Evolutionary conservation across 2,888 invertebrate genomes (phyloP).

Genomic region (Saturnia japonica): DNA sequence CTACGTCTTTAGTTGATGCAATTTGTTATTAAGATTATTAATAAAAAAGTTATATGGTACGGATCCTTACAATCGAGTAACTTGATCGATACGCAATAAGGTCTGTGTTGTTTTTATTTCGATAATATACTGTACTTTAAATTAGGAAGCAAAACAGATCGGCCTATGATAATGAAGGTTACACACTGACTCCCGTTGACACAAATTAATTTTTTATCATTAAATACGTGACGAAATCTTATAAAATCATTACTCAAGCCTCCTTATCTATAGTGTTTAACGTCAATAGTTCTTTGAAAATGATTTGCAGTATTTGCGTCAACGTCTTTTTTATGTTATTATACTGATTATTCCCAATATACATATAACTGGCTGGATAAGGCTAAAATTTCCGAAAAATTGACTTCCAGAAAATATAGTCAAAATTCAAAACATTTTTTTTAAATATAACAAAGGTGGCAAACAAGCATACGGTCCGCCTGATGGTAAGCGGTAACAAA

Average conservation of each 20-base stretch:
- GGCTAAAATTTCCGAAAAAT: too few species aligned
- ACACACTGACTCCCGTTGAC: slow-evolving; percentile 61
- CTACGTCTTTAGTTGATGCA: background rate
- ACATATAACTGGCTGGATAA: too few species aligned
- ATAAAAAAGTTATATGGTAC: background rate
- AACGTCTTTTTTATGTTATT: slow-evolving; percentile 16
- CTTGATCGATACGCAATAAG: background rate
- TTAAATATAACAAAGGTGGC: too few species aligned
- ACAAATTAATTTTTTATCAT: slow-evolving; percentile 77
- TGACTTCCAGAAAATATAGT: too few species aligned
- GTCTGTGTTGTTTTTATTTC: background rate
- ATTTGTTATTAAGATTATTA: background rate
- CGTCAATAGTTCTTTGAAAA: slow-evolving; percentile 54
- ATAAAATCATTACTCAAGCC: slow-evolving; percentile 60
- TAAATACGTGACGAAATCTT: slow-evolving; percentile 62
- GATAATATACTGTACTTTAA: background rate
- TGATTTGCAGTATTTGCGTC: slow-evolving; percentile 29
- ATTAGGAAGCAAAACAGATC: slow-evolving; percentile 20
- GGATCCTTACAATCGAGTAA: too few species aligned
- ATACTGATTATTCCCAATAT: too few species aligned
- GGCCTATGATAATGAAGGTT: slow-evolving; percentile 50
- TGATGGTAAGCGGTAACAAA: too few species aligned
- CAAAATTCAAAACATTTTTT: too few species aligned
- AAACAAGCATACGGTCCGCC: too few species aligned
- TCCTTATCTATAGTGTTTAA: slow-evolving; percentile 64